Base-by-base conservation (phyloP, 1,140 invertebrate species). In the Heliconius nattereri region DNA sequence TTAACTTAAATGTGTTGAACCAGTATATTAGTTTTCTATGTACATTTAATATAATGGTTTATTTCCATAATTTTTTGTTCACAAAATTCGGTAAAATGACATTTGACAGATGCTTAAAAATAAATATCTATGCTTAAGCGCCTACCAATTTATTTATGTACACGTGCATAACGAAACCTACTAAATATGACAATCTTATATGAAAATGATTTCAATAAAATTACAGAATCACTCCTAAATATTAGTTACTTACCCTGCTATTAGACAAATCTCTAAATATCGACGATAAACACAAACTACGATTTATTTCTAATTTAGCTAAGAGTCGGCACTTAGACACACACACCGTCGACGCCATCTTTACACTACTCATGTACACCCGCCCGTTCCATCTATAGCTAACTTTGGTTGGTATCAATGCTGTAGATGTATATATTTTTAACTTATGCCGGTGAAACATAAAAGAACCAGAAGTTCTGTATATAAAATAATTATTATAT, bases 301-400 rank as follows among this genome's bases (percentile, higher is more conserved):
- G 94, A 94, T 93, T 95, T 93, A 95, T 91, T 91, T 95, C 93
- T 93, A 95, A 92, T 94, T 94, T 95, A 84, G 91, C 88, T 91
- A 95, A 91, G 79, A 95, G 89, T 92, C 92, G 92, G 92, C 94
- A 94, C 85, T 90, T 91, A 87, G 93, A 94, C 89, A 93, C 92
- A 91, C 93, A 94, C 91, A 95, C 92, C 89, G 93, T 92, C 88
- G 94, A 94, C 94, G 94, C 93, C 94, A 95, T 95, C 92, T 95
- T 95, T 92, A 90, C 90, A 92, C 92, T 92, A 93, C 90, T 87
- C 77, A 74, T 74, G 78, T 82, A 81, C 76, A 81, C 81, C 79
- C 85, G 83, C 81, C 76, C 81, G 78, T 79, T 78, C 74, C 76
- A 71, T 71, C 54, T 75, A 71, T 79, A 75, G 32, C 73, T 71